phyloP scores from a whole-genome alignment of 2,113 vertebrate species.

The Calidris pugnax region DNA sequence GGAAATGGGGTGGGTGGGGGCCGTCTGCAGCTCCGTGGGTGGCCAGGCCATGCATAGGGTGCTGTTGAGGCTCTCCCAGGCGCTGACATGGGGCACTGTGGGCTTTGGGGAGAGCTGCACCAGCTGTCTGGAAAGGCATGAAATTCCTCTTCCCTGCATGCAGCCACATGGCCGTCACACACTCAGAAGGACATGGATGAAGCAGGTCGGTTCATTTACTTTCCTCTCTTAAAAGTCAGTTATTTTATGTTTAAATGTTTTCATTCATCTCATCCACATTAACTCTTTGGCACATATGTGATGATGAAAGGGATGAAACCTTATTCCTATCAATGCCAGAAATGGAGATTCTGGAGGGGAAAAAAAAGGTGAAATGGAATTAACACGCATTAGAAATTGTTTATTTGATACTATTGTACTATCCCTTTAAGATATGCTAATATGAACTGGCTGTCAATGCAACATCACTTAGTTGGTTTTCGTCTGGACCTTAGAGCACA shows the following conservation, averaged over 20 bases:
- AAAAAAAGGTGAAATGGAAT: background rate
- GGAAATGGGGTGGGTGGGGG: accelerated
- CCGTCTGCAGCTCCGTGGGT: background rate
- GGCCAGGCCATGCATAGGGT: background rate
- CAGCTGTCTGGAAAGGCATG: background rate
- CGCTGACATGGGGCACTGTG: background rate
- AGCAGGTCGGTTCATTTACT: background rate
- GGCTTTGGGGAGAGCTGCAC: background rate
- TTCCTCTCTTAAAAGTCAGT: background rate
- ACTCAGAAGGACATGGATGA: background rate
- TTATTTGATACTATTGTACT: background rate
- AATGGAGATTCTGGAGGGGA: background rate
- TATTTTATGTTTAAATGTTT: background rate
- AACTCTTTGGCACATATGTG: background rate
- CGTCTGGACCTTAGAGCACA: slow-evolving; percentile 53
- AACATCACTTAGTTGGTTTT: slow-evolving; percentile 46
- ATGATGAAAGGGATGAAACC: background rate
- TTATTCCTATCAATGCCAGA: background rate
- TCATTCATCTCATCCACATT: background rate
- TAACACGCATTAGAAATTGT: background rate
- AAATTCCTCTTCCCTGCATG: background rate
- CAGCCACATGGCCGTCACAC: background rate
- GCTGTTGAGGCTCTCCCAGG: background rate
- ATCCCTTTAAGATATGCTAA: slow-evolving; percentile 27
- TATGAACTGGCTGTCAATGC: slow-evolving; percentile 43